phyloP scores from a whole-genome alignment of 1,140 invertebrate genomes.

The Ephestia elutella region DNA sequence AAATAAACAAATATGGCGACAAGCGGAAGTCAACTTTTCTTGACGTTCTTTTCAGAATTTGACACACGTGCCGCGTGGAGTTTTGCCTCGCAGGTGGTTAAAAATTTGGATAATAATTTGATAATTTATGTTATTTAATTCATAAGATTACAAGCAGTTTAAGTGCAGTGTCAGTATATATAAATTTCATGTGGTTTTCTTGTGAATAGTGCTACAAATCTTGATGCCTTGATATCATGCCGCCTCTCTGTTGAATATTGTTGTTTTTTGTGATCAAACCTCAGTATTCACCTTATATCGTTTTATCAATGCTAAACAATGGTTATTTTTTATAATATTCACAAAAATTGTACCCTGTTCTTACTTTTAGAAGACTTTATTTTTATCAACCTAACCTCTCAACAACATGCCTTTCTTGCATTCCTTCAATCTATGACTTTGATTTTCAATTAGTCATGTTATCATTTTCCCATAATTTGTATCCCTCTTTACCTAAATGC shows the following conservation, averaged over 20 bases:
- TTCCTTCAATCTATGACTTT: background rate
- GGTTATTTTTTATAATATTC: background rate
- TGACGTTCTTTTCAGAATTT: constrained; percentile 70
- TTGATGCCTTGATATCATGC: constrained; percentile 27
- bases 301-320: background rate
- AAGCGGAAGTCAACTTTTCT: constrained; percentile 56
- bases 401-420: background rate
- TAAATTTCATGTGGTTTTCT: constrained; percentile 22
- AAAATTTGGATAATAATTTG: constrained; percentile 44
- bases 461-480: too few species aligned
- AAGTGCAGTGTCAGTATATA: constrained; percentile 30
- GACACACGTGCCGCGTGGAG: constrained; percentile 75
- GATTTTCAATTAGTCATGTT: background rate
- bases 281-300: background rate
- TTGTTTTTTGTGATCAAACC: constrained; percentile 3
- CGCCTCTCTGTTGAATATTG: constrained; percentile 19
- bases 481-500: too few species aligned
- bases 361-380: background rate
- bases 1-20: constrained; percentile 42
- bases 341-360: background rate
- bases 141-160: constrained; percentile 22
- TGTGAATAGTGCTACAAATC: constrained; percentile 33
- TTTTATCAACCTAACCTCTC: constrained; percentile 19
- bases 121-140: constrained; percentile 32
- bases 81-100: constrained; percentile 69